Percentiles rank a stretch among this genome's conserved stretches.
phyloP scores from a whole-genome alignment of 2,113 vertebrate species.

The Sporophila hypoxantha region DNA sequence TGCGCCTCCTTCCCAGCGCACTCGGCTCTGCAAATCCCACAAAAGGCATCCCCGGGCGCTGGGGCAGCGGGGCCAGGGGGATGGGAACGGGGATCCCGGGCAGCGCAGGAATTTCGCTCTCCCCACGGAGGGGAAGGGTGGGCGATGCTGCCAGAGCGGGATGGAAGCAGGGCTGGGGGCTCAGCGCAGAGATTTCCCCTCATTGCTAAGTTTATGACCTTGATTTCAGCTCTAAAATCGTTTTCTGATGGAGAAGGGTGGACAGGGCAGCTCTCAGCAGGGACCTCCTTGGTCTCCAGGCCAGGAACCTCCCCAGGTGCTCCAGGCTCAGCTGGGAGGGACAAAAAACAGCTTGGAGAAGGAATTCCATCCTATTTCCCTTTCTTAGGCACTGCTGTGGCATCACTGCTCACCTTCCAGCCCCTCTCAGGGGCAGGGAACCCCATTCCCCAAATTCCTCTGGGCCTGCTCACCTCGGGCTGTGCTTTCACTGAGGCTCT shows the following conservation, averaged over 20 bases:
- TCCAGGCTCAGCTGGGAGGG: fast-evolving
- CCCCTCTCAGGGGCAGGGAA: not conserved
- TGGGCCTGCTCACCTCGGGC: not conserved
- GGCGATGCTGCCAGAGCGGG: not conserved
- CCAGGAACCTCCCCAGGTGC: not conserved
- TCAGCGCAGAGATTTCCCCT: not conserved
- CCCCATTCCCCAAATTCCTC: not conserved
- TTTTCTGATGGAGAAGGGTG: not conserved
- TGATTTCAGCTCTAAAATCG: not conserved
- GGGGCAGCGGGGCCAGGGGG: not conserved
- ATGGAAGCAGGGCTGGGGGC: fast-evolving
- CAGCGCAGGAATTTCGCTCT: not conserved
- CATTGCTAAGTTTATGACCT: fast-evolving
- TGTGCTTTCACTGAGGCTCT: not conserved
- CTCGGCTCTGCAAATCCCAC: constrained; percentile 67
- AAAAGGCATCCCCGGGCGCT: constrained; percentile 34
- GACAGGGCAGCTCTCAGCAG: not conserved
- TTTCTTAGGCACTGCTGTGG: fast-evolving
- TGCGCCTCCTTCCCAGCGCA: constrained; percentile 68
- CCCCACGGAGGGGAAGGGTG: fast-evolving
- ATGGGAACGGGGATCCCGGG: not conserved
- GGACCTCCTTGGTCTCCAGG: not conserved
- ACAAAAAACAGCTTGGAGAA: not conserved
- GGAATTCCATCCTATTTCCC: not conserved
- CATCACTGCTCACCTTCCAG: not conserved